Evolutionary conservation across 2,797 vertebrate genomes (phyloP).

Genomic region (Arvicola amphibius): DNA sequence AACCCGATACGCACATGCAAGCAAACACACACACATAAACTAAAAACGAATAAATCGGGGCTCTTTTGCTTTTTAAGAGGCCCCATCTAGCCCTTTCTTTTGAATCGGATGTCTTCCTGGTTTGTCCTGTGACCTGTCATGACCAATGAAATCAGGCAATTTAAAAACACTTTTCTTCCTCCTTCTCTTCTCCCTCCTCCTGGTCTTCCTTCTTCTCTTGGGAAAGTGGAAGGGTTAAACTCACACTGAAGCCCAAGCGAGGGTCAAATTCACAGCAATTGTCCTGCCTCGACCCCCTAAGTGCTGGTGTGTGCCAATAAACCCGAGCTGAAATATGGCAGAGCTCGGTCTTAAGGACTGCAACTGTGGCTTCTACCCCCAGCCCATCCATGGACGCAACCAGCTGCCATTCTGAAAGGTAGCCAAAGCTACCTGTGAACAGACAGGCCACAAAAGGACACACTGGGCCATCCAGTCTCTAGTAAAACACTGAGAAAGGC

Average conservation of each 20-base stretch:
- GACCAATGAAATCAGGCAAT: not conserved
- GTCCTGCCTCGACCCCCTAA: not conserved
- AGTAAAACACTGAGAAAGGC: fast-evolving
- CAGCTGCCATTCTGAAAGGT: too few species aligned
- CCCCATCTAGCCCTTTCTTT: not conserved
- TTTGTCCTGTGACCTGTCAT: not conserved
- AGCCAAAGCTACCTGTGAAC: not conserved
- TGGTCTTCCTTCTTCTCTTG: not conserved
- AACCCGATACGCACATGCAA: too few species aligned
- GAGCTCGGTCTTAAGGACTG: not conserved
- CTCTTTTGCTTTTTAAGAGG: not conserved
- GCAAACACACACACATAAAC: not conserved
- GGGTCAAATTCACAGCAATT: not conserved
- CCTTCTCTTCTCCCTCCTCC: not conserved
- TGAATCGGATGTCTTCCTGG: not conserved
- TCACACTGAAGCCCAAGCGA: not conserved
- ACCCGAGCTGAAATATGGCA: not conserved
- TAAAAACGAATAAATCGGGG: not conserved
- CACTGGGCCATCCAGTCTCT: not conserved
- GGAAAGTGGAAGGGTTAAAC: not conserved
- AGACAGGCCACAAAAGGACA: not conserved
- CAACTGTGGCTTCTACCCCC: not conserved
- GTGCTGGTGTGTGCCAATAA: too few species aligned
- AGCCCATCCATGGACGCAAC: not conserved
- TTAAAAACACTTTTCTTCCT: not conserved